Base-by-base conservation (phyloP, 2,888 invertebrate genomes). In the Ecdyonurus torrentis region DNA sequence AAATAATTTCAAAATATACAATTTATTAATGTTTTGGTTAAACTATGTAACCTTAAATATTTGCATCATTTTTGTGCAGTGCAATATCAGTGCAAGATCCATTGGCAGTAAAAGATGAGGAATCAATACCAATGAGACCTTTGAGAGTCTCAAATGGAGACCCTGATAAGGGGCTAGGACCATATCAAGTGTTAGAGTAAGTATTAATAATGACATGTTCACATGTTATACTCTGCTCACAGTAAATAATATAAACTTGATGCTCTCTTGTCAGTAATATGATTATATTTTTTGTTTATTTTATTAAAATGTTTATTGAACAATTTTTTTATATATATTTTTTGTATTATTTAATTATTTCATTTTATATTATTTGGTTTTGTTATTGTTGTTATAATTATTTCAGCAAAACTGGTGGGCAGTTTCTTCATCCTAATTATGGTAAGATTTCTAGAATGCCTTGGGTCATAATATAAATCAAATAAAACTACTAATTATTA, bases 101-200 rank as follows among this genome's bases (percentile, higher is more conserved):
- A 60, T 63, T 5, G 64, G 66, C 61, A 61, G 67, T 64, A 65
- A 68, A 81, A 68, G 89, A 90, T 71, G 87, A 83, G 70, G 75
- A 75, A 64, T 72, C 70, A 62, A 91, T 92, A 73, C 91, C 91
- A 60, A 76, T 91, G 69, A 79, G 86, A 70, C 85, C 89, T 62
- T 78, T 89, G 55, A 78, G 79, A 65, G 81, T 86, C 69, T 83
- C 86, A 67, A 83, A 82, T 69, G 83, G 83, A 25, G 83, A 83
- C 70, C 77, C 81, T 10, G 83, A 85, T 67, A 82, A 79, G 71
- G 65, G 66, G 10, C 68, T 68, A 19, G 65, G 66, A 10, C 68
- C 68, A 19, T 69, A 85, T 70, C 85, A 85, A 77, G 81, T 86
- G 64, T 77, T 85, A 70, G 85, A 86, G 86, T 86, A 78, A 86